Evolutionary conservation across 2,888 invertebrate species (phyloP).

Genomic region (Lasioglossum oenotherae): DNA sequence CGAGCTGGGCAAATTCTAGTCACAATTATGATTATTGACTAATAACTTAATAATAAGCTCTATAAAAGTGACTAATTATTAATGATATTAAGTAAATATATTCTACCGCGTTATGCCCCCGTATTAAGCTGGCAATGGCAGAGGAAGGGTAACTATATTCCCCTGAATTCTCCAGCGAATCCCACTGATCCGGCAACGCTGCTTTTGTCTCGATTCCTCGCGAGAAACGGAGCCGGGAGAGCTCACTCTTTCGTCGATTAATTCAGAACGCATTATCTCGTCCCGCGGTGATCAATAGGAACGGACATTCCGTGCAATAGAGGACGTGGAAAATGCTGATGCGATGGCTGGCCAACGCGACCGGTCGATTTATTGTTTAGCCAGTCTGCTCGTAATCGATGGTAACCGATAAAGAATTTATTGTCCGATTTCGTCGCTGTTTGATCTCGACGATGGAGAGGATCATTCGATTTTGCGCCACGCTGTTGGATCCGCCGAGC

Average conservation of each 20-base stretch:
- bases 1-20: too few relatives aligned
- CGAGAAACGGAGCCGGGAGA: not conserved
- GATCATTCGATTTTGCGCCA: not conserved
- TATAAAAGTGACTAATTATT: too few relatives aligned
- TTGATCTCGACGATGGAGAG: not conserved
- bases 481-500: not conserved
- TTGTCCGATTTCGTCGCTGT: not conserved
- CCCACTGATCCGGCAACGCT: too few relatives aligned
- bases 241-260: slow-evolving; percentile 42
- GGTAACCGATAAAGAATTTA: slow-evolving; percentile 11
- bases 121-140: too few relatives aligned
- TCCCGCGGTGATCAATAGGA: slow-evolving; percentile 31
- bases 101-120: too few relatives aligned
- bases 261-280: slow-evolving; percentile 53
- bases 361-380: slow-evolving; percentile 48
- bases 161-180: too few relatives aligned
- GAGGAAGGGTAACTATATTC: too few relatives aligned
- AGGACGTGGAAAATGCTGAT: slow-evolving; percentile 44
- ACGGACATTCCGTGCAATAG: slow-evolving; percentile 38
- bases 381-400: slow-evolving; percentile 13
- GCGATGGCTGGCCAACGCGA: slow-evolving; percentile 15
- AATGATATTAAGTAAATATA: too few relatives aligned
- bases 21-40: too few relatives aligned
- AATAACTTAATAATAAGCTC: too few relatives aligned
- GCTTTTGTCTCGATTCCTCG: not conserved